Base-by-base conservation (phyloP, 2,113 vertebrate species). In the Chelonoidis abingdonii region DNA sequence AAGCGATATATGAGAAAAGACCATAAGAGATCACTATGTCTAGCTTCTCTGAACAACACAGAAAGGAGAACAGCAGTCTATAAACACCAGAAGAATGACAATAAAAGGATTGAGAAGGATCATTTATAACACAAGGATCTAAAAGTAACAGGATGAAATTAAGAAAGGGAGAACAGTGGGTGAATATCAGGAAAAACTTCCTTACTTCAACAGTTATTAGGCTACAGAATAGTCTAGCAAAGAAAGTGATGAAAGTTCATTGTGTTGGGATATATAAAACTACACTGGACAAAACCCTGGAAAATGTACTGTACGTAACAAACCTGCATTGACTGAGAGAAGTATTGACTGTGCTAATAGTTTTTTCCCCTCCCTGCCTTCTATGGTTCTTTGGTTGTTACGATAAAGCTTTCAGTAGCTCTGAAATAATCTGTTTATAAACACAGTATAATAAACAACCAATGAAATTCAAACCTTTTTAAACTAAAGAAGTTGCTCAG, bases 361-460 rank as follows among this genome's bases (percentile, higher is more conserved):
- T 29, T 80, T 47, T 80, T 47, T 19, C 49, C 50, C 10, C 12
- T 27, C 5, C 35, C 7, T 80, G 1, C 22, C 22, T 29, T 2
- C 41, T 22, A 5, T 47, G 35, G 6, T 2, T n/a, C 0, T 1
- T 44, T 24, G 50, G 14, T 27, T 5, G 2, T 6, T 54, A 49
- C 56, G 49, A 81, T 2, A 22, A 50, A 29, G 7, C 11, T 59
- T 50, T 53, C 52, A 16, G 5, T 82, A 38, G 38, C 87, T 78
- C 14, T 11, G 49, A 35, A 62, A 41, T 12, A 25, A 21, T 62
- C 57, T 69, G 12, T 19, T n/a, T 38, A 69, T 69, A 6, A 7
- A 8, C 27, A 4, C 3, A 6, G 14, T 1, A 35, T 6, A 19
- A 56, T 12, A 31, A 38, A 3, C 6, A 14, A 29, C 56, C 65